These are phyloP conservation scores for Blastobasis adustella DNA, from an alignment of 2,888 invertebrate species.

Conservation along the genomic window DNA sequence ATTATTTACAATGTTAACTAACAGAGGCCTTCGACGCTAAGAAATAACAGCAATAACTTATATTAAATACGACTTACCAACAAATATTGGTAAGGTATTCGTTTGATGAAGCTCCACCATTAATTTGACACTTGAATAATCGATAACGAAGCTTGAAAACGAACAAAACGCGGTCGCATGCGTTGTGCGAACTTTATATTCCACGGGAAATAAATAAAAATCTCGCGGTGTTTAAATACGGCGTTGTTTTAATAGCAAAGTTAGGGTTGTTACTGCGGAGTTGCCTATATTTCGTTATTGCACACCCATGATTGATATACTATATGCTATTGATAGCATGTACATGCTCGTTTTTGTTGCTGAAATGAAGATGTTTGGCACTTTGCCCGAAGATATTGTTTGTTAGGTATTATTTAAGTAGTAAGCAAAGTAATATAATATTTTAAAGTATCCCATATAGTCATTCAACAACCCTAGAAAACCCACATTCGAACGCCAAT, in stretches of 20 bases:
- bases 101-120: slow-evolving; percentile 54
- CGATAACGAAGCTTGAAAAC: slow-evolving; percentile 26
- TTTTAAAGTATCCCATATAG: too few relatives aligned
- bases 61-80: slow-evolving; percentile 29
- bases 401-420: too few relatives aligned
- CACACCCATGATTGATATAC: too few relatives aligned
- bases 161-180: slow-evolving; percentile 10
- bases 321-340: too few relatives aligned
- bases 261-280: slow-evolving; percentile 3
- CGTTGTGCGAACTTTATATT: too few relatives aligned
- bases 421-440: too few relatives aligned
- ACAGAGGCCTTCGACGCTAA: slow-evolving; percentile 23
- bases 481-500: slow-evolving; percentile 30
- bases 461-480: too few relatives aligned
- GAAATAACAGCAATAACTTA: slow-evolving; percentile 38
- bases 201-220: slow-evolving; percentile 42
- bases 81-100: slow-evolving; percentile 40
- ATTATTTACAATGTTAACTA: too few relatives aligned
- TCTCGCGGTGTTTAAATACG: slow-evolving; percentile 33
- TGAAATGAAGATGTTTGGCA: too few relatives aligned
- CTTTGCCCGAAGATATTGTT: too few relatives aligned
- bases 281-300: too few relatives aligned
- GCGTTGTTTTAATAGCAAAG: slow-evolving; percentile 23
- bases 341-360: too few relatives aligned
- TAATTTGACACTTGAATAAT: slow-evolving; percentile 58